Evolutionary conservation across 2,797 vertebrate species (phyloP), one percentile per base, ranked within the genome.

Genomic region (Buphagus erythrorhynchus): DNA sequence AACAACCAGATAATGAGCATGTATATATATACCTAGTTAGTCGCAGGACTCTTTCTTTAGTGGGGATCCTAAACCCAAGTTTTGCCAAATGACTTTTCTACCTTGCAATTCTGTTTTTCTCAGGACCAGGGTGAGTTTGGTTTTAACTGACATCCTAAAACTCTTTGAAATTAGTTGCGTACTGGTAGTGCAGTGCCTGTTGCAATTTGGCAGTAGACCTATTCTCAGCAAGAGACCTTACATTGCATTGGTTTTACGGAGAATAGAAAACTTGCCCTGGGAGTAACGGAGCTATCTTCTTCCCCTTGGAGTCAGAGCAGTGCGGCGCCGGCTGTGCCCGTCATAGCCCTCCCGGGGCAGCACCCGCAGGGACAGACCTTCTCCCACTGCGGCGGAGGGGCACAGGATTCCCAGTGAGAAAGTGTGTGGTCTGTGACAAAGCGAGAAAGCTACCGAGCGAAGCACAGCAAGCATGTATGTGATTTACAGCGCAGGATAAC

Each of bases 401-500:
- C 54, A 5, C n/a, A 33, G 77, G 26, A 76, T 35, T 42, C 80
- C 67, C 25, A 0, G 20, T 1, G 31, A 5, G 5, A 48, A 59
- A 88, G 36, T 14, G 61, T 57, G 88, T 67, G 88, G 63, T 91
- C 82, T n/a, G 62, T 18, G 73, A 58, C 92, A 63, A 38, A 48
- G 49, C 22, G 35, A 35, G 67, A 76, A 29, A 19, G 90, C 83
- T 86, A 77, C 95, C 9, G 48, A 88, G 87, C 4, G 58, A 61
- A 88, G 85, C 54, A 29, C n/a, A 52, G 92, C 63, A 38, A 89
- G 68, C n/a, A 4, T 3, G 17, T 7, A 25, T 3, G 61, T 94
- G 78, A 95, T 95, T 96, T 94, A 91, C 77, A 76, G 86, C 0
- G 19, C 82, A 78, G 92, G 69, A 54, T 84, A 93, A 90, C 78